Evolutionary conservation across 2,888 invertebrate species (phyloP), one percentile per base, ranked within the genome.

Genomic region (Scaptomyza cyrtandrae): DNA sequence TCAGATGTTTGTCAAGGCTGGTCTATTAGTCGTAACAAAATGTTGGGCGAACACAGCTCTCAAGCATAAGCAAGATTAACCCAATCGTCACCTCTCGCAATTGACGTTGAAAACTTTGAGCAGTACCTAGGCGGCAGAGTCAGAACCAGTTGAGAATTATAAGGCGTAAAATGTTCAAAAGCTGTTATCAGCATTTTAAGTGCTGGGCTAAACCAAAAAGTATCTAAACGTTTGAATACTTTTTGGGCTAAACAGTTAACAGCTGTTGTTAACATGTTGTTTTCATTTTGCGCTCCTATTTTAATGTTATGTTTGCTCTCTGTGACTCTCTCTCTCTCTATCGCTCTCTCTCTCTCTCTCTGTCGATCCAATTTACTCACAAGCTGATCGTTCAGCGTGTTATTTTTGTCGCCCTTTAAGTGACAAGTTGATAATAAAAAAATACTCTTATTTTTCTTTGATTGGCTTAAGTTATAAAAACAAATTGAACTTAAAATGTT

Each of bases 1-100:
- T 90, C 90, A 90, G 90, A 90, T 69, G 80, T 74, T 89, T 89
- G 64, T 72, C 90, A 81, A 80, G 87, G 87, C 64, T 88, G 90
- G 78, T 76, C 82, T 66, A 41, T 65, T 53, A 78, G 80, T 90
- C 90, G 90, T 90, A 90, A 90, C 90, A 73, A 75, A 44, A 19
- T 41, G 80, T 87, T 90, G 89, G 88, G 88, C 81, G 75, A 81
- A 90, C 90, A 88, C 54, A 45, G 64, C 88, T 84, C 9, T 89
- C 90, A 89, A 69, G 87, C 88, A 90, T 24, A 7, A 9, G 86
- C 89, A 27, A 89, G 90, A 63, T 1, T 37, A 72, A 75, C 90
- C 83, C 89, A 89, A 90, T 90, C 90, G 4, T 90, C 90, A 90
- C 37, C 5, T 89, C 90, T 78, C 90, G 80, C 79, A 61, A 0